Conservation (phyloP, 1,140 invertebrate species). For the Drosophila sproati region DNA sequence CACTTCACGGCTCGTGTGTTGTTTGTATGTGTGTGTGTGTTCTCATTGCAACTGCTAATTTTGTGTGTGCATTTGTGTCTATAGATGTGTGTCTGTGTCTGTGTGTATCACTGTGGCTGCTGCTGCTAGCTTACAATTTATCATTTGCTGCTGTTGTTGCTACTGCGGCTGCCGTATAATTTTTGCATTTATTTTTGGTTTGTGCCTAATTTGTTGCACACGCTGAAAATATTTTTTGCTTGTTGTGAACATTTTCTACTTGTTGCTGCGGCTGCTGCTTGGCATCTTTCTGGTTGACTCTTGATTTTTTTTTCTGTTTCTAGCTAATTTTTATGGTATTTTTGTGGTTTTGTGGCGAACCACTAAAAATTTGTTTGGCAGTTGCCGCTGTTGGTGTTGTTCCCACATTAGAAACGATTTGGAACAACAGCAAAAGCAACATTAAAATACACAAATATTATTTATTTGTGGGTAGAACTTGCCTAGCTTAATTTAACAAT, state of each 20-base stretch:
- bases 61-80: conserved; percentile 19
- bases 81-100: conserved; percentile 36
- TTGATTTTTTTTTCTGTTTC: conserved; percentile 4
- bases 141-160: conserved; percentile 16
- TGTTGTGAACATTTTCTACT: conserved; percentile 16
- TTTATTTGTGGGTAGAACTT: conserved; percentile 7
- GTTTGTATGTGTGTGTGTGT: conserved; percentile 15
- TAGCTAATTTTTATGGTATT: conserved; percentile 25
- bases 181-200: conserved; percentile 67
- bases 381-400: neutral
- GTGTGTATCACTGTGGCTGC: conserved; percentile 5
- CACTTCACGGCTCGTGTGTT: conserved; percentile 57
- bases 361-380: conserved; percentile 23
- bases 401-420: conserved; percentile 1
- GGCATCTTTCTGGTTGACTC: conserved; percentile 17
- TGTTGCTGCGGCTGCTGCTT: conserved; percentile 20
- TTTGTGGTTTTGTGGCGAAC: conserved; percentile 32
- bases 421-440: conserved; percentile 2
- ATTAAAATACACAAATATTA: neutral
- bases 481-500: conserved; percentile 5
- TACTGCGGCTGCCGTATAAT: conserved; percentile 4
- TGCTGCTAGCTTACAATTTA: conserved; percentile 18
- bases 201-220: conserved; percentile 76
- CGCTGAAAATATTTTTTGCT: conserved; percentile 56
- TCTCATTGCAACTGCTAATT: conserved; percentile 2